Conservation (phyloP, 2,888 invertebrate genomes). For the Ophion obscuratus region DNA sequence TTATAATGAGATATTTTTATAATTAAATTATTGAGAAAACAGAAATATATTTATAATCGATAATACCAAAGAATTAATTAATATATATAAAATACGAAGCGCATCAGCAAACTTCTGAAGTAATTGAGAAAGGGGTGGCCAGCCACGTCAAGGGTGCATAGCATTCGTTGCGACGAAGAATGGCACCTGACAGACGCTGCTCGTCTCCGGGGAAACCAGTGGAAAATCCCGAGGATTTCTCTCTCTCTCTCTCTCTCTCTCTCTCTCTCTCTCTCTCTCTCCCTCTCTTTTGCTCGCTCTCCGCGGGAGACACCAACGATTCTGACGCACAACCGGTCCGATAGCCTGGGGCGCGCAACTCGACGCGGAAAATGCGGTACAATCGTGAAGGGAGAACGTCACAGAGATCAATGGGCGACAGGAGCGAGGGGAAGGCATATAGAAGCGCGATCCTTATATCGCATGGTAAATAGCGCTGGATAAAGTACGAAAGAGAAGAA, state of each 20-base stretch:
- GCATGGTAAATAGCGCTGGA: constrained; percentile 35
- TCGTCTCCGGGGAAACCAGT: constrained; percentile 30
- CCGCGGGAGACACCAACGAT: constrained; percentile 47
- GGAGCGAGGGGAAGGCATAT: constrained; percentile 1
- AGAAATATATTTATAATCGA: too few relatives aligned
- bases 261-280: too few relatives aligned
- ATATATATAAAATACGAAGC: neutral
- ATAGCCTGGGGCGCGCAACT: constrained; percentile 29
- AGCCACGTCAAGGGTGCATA: constrained; percentile 52
- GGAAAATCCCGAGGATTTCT: constrained; percentile 50
- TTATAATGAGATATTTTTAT: too few relatives aligned
- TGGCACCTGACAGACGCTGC: constrained; percentile 42
- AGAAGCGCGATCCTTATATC: constrained; percentile 49
- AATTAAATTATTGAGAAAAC: too few relatives aligned
- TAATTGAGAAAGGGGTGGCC: constrained; percentile 53
- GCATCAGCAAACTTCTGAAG: constrained; percentile 38
- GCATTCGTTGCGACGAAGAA: constrained; percentile 42
- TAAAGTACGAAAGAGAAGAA: constrained; percentile 23
- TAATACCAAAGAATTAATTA: neutral
- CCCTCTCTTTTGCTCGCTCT: constrained; percentile 4
- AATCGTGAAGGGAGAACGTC: constrained; percentile 35
- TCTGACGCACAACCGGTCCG: constrained; percentile 55
- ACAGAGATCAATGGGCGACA: constrained; percentile 29
- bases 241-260: neutral
- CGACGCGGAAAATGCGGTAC: neutral